Base-by-base conservation (phyloP, 2,888 invertebrate genomes). In the Plusia festucae region DNA sequence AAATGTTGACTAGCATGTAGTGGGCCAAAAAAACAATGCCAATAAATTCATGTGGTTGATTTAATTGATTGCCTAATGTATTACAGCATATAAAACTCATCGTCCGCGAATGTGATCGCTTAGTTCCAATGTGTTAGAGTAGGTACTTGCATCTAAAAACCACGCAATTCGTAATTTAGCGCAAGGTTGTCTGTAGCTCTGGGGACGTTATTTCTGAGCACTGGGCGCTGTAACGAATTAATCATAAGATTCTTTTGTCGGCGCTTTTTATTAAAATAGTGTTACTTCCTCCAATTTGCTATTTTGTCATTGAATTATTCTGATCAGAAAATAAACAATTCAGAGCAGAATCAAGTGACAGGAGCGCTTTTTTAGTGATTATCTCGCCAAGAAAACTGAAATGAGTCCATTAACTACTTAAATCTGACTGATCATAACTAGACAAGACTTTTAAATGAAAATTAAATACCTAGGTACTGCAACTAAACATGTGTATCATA, bases 161-260 rank as follows among this genome's bases (percentile, higher is more conserved):
- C 72, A 82, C 80, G 76, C 76, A 83, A 89, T 87, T 84, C 79
- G 75, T 76, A 83, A 89, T 87, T 84, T 76, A 81, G 89, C 78
- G 79, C 91, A 90, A 91, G 90, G 91, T 77, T 85, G 78, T 73
- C 59, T 55, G 78, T 84, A 79, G 73, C 70, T 78, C 84, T 88
- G 85, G 87, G 87, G 81, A 68, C 67, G 71, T 82, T 85, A 86
- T 86, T 84, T 85, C 79, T 79, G 82, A 76, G 82, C 78, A 73
- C 70, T 77, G 78, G 70, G 73, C 72, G 75, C 70, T 70, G 67
- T 49, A 64, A 67, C 66, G 69, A 81, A 88, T 86, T 85, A 84
- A 86, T 88, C 85, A 85, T 81, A 67, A 56, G 51, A 63, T 69
- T 66, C 67, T 64, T 74, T 76, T 81, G 84, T 81, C 62, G 53